Evolutionary conservation across 2,888 invertebrate species (phyloP).

Genomic region (Andrena hattorfiana): DNA sequence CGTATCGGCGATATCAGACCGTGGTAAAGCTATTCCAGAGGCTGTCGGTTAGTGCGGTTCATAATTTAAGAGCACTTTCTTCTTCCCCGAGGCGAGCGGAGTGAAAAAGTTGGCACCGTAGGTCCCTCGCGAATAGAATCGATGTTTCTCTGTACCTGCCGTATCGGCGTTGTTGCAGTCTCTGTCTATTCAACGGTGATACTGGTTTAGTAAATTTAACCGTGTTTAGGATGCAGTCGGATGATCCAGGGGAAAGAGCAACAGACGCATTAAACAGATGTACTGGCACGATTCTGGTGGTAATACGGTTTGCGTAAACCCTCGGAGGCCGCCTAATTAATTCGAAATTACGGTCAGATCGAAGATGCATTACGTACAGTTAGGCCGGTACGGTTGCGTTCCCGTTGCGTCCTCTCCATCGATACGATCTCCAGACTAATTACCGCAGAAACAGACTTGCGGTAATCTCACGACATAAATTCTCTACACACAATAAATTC

Average conservation of each 20-base stretch:
- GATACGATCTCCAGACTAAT: constrained; percentile 28
- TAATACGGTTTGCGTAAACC: constrained; percentile 12
- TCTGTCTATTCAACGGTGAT: background rate
- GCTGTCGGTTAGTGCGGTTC: background rate
- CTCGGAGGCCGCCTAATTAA: constrained; percentile 43
- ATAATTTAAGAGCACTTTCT: background rate
- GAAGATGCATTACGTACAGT: constrained; percentile 24
- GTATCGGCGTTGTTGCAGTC: background rate
- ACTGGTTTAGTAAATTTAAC: background rate
- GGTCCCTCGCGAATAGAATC: background rate
- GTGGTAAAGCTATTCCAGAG: background rate
- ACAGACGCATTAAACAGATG: background rate
- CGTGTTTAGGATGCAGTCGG: background rate
- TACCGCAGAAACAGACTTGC: background rate
- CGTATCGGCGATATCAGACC: background rate
- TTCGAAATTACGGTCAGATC: constrained; percentile 39
- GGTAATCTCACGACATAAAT: background rate
- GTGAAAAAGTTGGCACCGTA: background rate
- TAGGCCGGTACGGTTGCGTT: background rate
- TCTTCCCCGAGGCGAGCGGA: background rate
- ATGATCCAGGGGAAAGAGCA: background rate
- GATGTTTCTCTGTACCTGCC: background rate
- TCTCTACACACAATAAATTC: background rate
- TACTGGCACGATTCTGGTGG: background rate
- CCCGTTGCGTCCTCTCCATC: background rate